Percentiles rank a stretch among this genome's conserved stretches.
Conservation (phyloP, 1,140 invertebrate species). For the Heliconius hermathena region DNA sequence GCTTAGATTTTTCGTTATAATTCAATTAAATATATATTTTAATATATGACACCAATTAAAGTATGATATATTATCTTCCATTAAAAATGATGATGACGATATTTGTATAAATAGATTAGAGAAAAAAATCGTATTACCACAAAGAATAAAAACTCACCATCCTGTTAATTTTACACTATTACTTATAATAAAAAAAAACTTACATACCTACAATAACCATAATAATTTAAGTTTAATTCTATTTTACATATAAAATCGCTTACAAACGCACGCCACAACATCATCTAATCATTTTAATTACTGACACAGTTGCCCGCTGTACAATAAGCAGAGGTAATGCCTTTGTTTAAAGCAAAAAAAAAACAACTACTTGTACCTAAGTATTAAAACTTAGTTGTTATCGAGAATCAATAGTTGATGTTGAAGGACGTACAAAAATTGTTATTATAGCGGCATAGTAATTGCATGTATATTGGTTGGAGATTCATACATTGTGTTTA, state of each 20-base stretch:
- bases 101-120: too few species aligned
- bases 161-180: too few species aligned
- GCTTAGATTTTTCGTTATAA: too few species aligned
- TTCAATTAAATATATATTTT: too few species aligned
- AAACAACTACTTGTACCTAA: conserved; percentile 50
- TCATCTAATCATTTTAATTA: conserved; percentile 72
- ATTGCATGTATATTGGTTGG: not conserved
- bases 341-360: conserved; percentile 61
- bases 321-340: conserved; percentile 66
- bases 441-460: not conserved
- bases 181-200: not conserved
- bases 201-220: not conserved
- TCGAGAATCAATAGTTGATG: conserved; percentile 46
- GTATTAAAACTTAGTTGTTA: conserved; percentile 45
- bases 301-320: conserved; percentile 70
- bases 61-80: too few species aligned
- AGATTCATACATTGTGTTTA: not conserved
- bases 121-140: too few species aligned
- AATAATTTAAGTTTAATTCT: not conserved
- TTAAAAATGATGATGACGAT: too few species aligned
- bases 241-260: conserved; percentile 41
- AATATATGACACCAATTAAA: too few species aligned
- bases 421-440: conserved; percentile 22
- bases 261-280: conserved; percentile 39
- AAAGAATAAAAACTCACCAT: too few species aligned